phyloP scores from a whole-genome alignment of 1,140 invertebrate genomes.

The Proales similis region DNA sequence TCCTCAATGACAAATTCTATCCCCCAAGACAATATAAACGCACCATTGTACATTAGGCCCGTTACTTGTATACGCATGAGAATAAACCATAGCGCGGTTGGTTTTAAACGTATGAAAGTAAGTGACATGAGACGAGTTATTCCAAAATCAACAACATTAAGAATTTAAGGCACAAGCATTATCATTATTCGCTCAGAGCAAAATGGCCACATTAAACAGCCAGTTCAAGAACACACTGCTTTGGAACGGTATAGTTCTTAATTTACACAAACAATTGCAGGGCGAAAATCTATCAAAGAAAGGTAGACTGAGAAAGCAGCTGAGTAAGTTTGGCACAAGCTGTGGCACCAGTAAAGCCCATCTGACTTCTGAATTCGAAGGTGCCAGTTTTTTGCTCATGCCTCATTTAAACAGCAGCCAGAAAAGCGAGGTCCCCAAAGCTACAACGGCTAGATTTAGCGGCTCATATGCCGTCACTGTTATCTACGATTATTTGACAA shows the following conservation, averaged over 20 bases:
- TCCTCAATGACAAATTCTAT: too few relatives aligned
- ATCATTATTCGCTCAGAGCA: too few relatives aligned
- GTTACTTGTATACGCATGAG: too few relatives aligned
- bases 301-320: conserved; percentile 23
- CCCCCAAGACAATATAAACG: too few relatives aligned
- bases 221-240: conserved; percentile 31
- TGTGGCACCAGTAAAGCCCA: too few relatives aligned
- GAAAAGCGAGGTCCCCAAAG: conserved; percentile 3
- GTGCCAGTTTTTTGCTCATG: conserved; percentile 3
- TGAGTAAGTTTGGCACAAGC: conserved; percentile 12
- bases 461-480: conserved; percentile 19
- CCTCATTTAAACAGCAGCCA: conserved; percentile 5
- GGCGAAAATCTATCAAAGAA: neutral
- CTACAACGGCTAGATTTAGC: neutral
- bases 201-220: neutral
- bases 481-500: neutral
- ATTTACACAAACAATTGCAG: conserved; percentile 6
- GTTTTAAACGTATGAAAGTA: too few relatives aligned
- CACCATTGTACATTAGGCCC: too few relatives aligned
- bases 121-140: too few relatives aligned
- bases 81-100: too few relatives aligned
- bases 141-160: too few relatives aligned
- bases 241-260: conserved; percentile 21
- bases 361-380: too few relatives aligned
- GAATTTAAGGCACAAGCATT: too few relatives aligned